Evolutionary conservation across 1,140 invertebrate genomes (phyloP).

Genomic region (Euura saliciscinereae): DNA sequence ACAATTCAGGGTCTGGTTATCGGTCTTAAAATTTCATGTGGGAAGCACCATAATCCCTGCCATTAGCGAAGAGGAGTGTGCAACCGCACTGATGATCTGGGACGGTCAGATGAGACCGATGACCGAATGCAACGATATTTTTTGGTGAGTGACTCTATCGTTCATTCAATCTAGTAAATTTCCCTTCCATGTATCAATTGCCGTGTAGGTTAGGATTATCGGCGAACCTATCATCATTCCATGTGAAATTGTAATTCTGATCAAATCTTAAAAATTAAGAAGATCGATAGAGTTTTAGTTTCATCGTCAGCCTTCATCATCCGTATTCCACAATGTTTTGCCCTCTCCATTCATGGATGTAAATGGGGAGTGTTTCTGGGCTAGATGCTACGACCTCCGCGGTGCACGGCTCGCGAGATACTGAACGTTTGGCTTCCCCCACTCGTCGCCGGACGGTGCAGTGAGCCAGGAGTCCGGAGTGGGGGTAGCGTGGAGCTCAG

Average conservation of each 20-base stretch:
- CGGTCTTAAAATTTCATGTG: constrained; percentile 85
- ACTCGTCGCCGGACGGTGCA: background rate
- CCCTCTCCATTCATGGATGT: too few species aligned
- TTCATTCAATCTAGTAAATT: too few species aligned
- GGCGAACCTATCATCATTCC: too few species aligned
- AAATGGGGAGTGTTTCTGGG: too few species aligned
- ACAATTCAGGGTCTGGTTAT: constrained; percentile 84
- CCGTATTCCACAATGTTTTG: too few species aligned
- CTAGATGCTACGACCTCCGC: background rate
- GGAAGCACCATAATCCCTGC: constrained; percentile 58
- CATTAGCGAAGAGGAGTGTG: constrained; percentile 70
- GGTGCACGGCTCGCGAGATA: background rate
- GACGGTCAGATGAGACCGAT: constrained; percentile 79
- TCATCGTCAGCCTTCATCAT: too few species aligned
- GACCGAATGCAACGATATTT: constrained; percentile 78
- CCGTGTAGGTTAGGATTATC: too few species aligned
- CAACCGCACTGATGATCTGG: constrained; percentile 82
- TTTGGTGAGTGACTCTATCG: constrained; percentile 66
- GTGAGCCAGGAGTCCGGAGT: background rate
- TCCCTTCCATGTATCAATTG: too few species aligned
- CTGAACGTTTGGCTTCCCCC: background rate
- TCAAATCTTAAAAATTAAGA: too few species aligned
- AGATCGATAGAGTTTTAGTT: too few species aligned
- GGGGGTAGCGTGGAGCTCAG: background rate
- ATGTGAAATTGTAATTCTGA: too few species aligned